Evolutionary conservation across 2,113 vertebrate species (phyloP).

Genomic region (Gambusia affinis): DNA sequence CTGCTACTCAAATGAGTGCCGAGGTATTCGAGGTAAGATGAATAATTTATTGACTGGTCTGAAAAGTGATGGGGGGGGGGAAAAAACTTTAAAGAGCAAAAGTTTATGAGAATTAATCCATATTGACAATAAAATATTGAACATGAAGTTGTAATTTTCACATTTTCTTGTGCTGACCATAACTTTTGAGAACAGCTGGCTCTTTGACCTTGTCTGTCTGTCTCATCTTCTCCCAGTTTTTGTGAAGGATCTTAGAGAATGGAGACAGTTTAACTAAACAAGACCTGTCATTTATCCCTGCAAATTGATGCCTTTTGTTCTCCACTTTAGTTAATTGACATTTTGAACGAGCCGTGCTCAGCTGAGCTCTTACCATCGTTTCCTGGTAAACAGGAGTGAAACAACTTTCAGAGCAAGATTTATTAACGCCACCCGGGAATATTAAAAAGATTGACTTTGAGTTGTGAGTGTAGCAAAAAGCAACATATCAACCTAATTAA

Average conservation of each 20-base stretch:
- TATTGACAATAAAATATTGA: not conserved
- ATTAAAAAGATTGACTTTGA: not conserved
- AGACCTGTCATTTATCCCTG: not conserved
- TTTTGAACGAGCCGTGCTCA: not conserved
- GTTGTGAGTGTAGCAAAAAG: not conserved
- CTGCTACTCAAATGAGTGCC: slow-evolving; percentile 80
- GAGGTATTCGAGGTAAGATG: slow-evolving; percentile 87
- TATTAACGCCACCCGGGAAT: not conserved
- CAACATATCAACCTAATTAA: too few species aligned
- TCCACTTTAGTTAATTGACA: not conserved
- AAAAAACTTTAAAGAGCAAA: not conserved
- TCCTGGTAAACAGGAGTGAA: too few species aligned
- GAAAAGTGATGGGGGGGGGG: not conserved
- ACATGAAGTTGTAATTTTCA: not conserved
- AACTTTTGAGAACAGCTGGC: not conserved
- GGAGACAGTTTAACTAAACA: not conserved
- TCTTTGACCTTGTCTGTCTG: not conserved
- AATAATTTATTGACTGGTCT: not conserved
- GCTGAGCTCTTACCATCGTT: not conserved
- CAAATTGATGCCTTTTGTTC: not conserved
- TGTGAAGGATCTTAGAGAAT: not conserved
- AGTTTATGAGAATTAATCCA: not conserved
- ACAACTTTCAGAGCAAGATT: too few species aligned
- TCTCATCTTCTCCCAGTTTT: not conserved
- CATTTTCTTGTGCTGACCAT: not conserved